Base-by-base conservation (phyloP, 2,113 vertebrate species). In the Anthoscopus minutus region DNA sequence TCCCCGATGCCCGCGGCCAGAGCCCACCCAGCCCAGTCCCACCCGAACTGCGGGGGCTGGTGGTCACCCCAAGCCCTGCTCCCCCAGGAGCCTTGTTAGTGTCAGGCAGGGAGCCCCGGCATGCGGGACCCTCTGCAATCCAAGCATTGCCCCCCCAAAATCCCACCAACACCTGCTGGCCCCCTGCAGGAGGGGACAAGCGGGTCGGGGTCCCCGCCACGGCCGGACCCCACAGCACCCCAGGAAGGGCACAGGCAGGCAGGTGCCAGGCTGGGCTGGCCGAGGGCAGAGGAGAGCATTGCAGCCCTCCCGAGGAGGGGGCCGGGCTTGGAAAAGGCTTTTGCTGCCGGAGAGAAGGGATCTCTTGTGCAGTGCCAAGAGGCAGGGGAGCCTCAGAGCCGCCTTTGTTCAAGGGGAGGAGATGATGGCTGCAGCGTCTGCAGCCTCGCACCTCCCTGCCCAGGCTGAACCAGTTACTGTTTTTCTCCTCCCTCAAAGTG, bases 341-440 rank as follows among this genome's bases (percentile, higher is more conserved):
- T 76, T 77, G 33, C 80, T 91, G 73, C 38, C 2, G 6, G 77
- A 93, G 91, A 92, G 78, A 96, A 96, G 95, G 70, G 87, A 77
- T 87, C 95, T 64, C 81, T 96, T 96, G 85, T 96, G 54, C 31
- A 1, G 61, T 48, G 93, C 94, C 84, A 78, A 64, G 89, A 93
- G 60, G 73, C 92, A 79, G 28, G 28, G 40, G 53, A 96, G 65
- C 61, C 93, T 96, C 92, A 96, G 95, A 94, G 96, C 84, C 0
- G 70, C 70, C 93, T 96, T 96, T 96, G 96, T 96, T 95, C 33
- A 5, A 62, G 69, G 28, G 47, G 14, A 95, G 67, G 62, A 54
- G 86, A 38, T 16, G 8, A 51, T 6, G 73, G 85, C 73, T 54
- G 64, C 10, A 73, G 65, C 60, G 45, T 22, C 27, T 22, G 31